A percentile compares a stretch with the other conserved stretches of the same genome.
Evolutionary conservation across 2,797 vertebrate genomes (phyloP).

Genomic region (Peromyscus melanophrys): DNA sequence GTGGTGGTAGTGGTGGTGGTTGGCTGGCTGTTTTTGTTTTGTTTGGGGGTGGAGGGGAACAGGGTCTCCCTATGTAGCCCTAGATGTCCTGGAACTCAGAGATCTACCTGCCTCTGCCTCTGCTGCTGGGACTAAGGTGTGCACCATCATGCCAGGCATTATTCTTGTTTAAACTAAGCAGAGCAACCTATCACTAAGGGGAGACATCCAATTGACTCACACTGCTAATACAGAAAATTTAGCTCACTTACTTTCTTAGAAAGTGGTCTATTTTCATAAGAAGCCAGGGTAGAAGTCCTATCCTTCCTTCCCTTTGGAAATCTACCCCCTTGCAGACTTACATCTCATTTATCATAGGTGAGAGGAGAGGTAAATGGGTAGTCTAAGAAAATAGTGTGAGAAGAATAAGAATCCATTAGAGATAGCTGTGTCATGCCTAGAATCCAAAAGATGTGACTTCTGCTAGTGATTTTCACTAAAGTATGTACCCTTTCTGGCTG

Average conservation of each 20-base stretch:
- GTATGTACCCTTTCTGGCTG: conserved; percentile 15
- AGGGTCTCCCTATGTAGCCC: not conserved
- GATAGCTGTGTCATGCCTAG: conserved; percentile 7
- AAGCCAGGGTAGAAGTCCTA: not conserved
- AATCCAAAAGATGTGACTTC: not conserved
- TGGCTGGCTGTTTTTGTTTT: conserved; percentile 34
- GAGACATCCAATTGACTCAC: conserved; percentile 50
- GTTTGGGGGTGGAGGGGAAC: too few species aligned
- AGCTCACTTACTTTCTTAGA: conserved; percentile 69
- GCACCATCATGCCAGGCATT: not conserved
- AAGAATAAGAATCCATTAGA: conserved; percentile 44
- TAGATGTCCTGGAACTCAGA: not conserved
- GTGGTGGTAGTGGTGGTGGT: too few species aligned
- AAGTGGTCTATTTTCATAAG: conserved; percentile 7
- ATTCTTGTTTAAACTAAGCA: conserved; percentile 31
- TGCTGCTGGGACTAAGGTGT: not conserved
- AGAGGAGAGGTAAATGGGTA: conserved; percentile 39
- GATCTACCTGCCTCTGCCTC: not conserved
- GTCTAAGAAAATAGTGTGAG: conserved; percentile 53
- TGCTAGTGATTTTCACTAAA: conserved; percentile 38
- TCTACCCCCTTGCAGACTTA: not conserved
- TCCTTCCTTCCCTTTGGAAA: not conserved
- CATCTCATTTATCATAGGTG: conserved; percentile 10
- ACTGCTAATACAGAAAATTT: conserved; percentile 71
- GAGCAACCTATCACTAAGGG: not conserved